These are phyloP conservation scores for Marmota monax DNA, from an alignment of 2,113 vertebrate genomes.

Conservation along the genomic window DNA sequence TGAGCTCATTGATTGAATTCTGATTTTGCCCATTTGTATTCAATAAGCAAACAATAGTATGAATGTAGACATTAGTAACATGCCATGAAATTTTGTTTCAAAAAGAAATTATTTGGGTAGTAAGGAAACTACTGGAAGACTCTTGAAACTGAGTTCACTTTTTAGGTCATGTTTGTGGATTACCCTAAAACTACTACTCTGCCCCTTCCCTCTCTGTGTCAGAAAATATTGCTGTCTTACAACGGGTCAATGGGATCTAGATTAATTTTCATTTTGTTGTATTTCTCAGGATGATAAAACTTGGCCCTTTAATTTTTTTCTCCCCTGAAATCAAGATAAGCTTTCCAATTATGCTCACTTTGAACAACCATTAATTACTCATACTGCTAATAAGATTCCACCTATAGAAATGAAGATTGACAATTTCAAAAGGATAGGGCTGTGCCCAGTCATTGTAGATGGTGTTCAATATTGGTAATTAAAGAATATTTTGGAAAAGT, in stretches of 20 bases:
- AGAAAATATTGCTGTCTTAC: neutral
- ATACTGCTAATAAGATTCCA: neutral
- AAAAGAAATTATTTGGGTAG: neutral
- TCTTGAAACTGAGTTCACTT: neutral
- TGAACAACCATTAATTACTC: neutral
- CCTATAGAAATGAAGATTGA: neutral
- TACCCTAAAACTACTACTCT: neutral
- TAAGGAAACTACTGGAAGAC: neutral
- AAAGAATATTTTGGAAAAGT: neutral
- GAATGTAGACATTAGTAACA: neutral
- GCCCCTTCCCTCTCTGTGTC: fast-evolving
- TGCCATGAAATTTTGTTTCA: conserved; percentile 19
- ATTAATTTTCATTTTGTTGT: neutral
- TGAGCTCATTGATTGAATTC: neutral
- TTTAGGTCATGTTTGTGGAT: neutral
- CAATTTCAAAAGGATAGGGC: neutral
- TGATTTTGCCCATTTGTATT: neutral
- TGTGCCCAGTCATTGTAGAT: neutral
- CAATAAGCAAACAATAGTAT: neutral
- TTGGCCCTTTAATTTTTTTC: neutral
- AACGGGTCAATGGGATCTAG: neutral
- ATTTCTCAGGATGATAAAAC: neutral
- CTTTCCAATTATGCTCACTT: neutral
- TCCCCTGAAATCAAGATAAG: neutral
- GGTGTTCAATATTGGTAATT: neutral